These are phyloP conservation scores for Oryzias sinensis DNA, from an alignment of 2,797 vertebrate species.

Conservation along the genomic window DNA sequence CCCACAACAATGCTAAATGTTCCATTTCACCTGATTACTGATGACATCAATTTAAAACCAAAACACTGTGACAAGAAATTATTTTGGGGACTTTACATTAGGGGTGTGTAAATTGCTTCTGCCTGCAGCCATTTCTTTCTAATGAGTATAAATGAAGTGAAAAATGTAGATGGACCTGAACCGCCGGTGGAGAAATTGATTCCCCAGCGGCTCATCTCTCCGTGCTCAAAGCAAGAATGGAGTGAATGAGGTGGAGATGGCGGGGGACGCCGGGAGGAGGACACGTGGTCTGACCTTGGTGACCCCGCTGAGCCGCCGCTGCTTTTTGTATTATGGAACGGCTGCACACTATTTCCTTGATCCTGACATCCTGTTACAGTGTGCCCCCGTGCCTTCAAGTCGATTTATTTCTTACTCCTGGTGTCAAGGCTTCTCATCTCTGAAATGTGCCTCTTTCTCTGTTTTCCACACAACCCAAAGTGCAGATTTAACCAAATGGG, in stretches of 20 bases:
- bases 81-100: slow-evolving; percentile 58
- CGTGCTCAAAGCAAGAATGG: slow-evolving; percentile 44
- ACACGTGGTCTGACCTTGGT: slow-evolving; percentile 9
- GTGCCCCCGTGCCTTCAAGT: slow-evolving; percentile 8
- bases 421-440: slow-evolving; percentile 1
- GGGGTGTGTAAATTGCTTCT: slow-evolving; percentile 63
- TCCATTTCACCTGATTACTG: slow-evolving; percentile 38
- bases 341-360: slow-evolving; percentile 20
- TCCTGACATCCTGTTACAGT: slow-evolving; percentile 16
- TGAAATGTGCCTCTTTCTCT: slow-evolving; percentile 12
- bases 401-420: slow-evolving; percentile 6
- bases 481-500: slow-evolving; percentile 24
- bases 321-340: slow-evolving; percentile 27
- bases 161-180: slow-evolving; percentile 67
- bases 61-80: slow-evolving; percentile 61
- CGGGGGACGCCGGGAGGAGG: slow-evolving; percentile 12
- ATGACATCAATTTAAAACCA: slow-evolving; percentile 58
- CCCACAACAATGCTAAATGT: slow-evolving; percentile 34
- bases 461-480: slow-evolving; percentile 23
- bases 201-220: slow-evolving; percentile 51
- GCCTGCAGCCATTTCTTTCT: slow-evolving; percentile 60
- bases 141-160: slow-evolving; percentile 73
- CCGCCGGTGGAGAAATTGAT: slow-evolving; percentile 62
- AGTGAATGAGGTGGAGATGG: slow-evolving; percentile 32
- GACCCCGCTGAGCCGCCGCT: slow-evolving; percentile 21